These are phyloP conservation scores for Tenthredo amoena DNA, from an alignment of 2,888 invertebrate species.

Conservation along the genomic window DNA sequence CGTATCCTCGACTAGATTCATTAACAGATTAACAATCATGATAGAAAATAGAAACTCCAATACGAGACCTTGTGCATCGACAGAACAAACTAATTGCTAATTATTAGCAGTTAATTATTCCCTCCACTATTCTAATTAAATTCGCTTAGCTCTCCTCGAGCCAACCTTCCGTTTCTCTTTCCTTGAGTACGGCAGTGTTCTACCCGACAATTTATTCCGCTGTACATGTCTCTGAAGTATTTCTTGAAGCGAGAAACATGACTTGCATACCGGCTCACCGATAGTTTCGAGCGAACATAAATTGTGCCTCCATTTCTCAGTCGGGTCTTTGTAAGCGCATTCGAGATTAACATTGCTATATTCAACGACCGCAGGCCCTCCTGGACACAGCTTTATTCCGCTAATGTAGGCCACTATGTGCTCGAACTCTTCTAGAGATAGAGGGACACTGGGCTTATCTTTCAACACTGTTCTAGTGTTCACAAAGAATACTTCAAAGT, in stretches of 20 bases:
- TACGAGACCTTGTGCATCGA: background rate
- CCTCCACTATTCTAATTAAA: background rate
- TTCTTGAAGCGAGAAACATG: slow-evolving; percentile 61
- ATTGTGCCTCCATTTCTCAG: slow-evolving; percentile 65
- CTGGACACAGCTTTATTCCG: slow-evolving; percentile 62
- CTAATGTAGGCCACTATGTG: slow-evolving; percentile 60
- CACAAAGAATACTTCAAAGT: slow-evolving; percentile 61
- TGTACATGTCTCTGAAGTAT: slow-evolving; percentile 61
- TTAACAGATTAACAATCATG: background rate
- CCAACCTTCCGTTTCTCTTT: slow-evolving; percentile 24
- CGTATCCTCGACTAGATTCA: background rate
- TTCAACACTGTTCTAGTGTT: slow-evolving; percentile 60
- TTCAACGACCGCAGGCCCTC: slow-evolving; percentile 61
- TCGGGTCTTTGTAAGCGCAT: slow-evolving; percentile 65
- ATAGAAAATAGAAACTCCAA: background rate
- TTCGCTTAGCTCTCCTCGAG: background rate
- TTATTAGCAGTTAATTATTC: background rate
- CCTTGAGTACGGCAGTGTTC: slow-evolving; percentile 39
- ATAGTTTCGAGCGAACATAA: slow-evolving; percentile 62
- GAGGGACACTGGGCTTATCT: slow-evolving; percentile 58
- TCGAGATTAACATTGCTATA: slow-evolving; percentile 62
- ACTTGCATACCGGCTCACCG: slow-evolving; percentile 59
- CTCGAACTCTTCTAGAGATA: slow-evolving; percentile 61
- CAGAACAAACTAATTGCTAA: background rate
- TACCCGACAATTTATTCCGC: slow-evolving; percentile 56